A percentile compares a stretch with the other conserved stretches of the same genome.
Evolutionary conservation across 2,113 vertebrate species (phyloP).

Genomic region (Macquaria ambigua): DNA sequence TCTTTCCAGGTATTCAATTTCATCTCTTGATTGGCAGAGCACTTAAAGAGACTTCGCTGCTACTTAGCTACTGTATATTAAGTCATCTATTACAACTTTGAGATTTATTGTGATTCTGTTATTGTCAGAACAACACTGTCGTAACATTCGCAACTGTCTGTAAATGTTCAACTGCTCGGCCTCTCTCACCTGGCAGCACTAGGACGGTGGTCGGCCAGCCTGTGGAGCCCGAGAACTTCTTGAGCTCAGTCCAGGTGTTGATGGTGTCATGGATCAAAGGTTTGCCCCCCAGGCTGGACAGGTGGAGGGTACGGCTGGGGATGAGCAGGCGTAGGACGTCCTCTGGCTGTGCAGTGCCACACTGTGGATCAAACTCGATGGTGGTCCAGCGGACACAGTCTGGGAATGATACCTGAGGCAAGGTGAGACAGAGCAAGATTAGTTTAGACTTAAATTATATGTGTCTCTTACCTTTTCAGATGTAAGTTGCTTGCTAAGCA

Average conservation of each 20-base stretch:
- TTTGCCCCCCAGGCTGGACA: slow-evolving; percentile 91
- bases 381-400: slow-evolving; percentile 98
- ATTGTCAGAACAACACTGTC: neutral
- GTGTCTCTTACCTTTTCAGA: neutral
- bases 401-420: slow-evolving; percentile 93
- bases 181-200: slow-evolving; percentile 91
- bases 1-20: no score
- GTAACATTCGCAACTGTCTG: fast-evolving
- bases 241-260: slow-evolving; percentile 98
- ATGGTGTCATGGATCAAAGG: slow-evolving; percentile 93
- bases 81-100: neutral
- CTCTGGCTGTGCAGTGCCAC: slow-evolving; percentile 97
- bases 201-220: slow-evolving; percentile 97
- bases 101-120: neutral
- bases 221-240: slow-evolving; percentile 94
- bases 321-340: slow-evolving; percentile 96
- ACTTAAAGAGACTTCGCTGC: no score
- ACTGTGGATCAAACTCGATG: slow-evolving; percentile 96
- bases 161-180: neutral
- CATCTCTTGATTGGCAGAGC: no score
- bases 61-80: neutral
- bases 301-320: slow-evolving; percentile 90
- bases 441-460: neutral
- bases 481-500: neutral
- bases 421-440: neutral